Conservation (phyloP, 2,888 invertebrate species). For the Agrenia bidenticulata region DNA sequence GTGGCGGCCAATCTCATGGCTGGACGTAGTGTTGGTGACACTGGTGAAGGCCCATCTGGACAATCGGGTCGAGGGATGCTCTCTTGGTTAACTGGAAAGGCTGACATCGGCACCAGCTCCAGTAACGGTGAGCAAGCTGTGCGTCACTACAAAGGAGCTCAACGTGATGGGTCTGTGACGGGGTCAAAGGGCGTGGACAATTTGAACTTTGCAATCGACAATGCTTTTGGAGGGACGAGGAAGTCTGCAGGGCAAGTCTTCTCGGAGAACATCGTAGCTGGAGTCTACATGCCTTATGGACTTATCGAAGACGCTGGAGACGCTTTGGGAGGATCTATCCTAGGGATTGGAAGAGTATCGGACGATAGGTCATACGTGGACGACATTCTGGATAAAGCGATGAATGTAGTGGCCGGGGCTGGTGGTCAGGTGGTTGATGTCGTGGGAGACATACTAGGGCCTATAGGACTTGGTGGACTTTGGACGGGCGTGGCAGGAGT, state of each 20-base stretch:
- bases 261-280: conserved; percentile 7
- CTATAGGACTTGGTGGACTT: conserved; percentile 7
- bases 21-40: conserved; percentile 1
- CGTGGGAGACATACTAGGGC: conserved; percentile 11
- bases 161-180: conserved; percentile 8
- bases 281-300: not conserved
- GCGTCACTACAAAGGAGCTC: conserved; percentile 2
- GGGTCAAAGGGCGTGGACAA: conserved; percentile 13
- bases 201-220: conserved; percentile 3
- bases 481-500: not conserved
- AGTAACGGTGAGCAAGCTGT: conserved; percentile 5
- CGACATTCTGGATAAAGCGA: conserved; percentile 11
- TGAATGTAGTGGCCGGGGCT: not conserved
- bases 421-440: conserved; percentile 10
- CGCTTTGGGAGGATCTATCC: not conserved
- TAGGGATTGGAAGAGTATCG: not conserved
- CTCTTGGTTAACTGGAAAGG: not conserved
- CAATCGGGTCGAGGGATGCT: too few species aligned
- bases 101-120: not conserved
- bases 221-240: not conserved
- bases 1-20: conserved; percentile 1
- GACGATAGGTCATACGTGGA: conserved; percentile 7
- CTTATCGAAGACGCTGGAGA: conserved; percentile 10
- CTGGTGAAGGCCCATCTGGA: not conserved
- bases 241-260: conserved; percentile 18